These are phyloP conservation scores for Thamnaconus septentrionalis DNA, from an alignment of 2,113 vertebrate genomes.

Conservation along the genomic window DNA sequence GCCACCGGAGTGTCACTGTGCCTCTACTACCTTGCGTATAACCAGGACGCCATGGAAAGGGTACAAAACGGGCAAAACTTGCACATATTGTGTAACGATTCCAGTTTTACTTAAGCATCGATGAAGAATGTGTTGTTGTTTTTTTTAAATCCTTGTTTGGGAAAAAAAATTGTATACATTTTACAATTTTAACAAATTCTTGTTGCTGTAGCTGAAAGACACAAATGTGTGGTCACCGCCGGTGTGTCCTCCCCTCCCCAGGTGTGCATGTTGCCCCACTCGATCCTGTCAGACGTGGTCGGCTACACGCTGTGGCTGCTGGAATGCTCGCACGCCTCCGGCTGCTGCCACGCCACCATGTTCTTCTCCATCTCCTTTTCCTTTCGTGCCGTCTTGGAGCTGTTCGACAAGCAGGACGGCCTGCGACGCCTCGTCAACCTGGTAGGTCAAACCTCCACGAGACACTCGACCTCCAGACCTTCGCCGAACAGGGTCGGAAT, in stretches of 20 bases:
- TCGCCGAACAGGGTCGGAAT: no score
- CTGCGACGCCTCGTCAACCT: conserved; percentile 95
- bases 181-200: not conserved
- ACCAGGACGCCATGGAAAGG: conserved; percentile 99
- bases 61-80: conserved; percentile 65
- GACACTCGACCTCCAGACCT: no score
- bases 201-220: not conserved
- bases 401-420: conserved; percentile 96
- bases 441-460: conserved; percentile 57
- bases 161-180: no score
- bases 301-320: conserved; percentile 97
- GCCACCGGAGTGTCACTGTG: conserved; percentile 98
- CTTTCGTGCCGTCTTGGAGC: conserved; percentile 94
- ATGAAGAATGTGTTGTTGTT: no score
- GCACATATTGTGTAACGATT: not conserved
- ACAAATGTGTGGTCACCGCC: conserved; percentile 26
- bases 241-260: conserved; percentile 18
- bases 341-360: conserved; percentile 99
- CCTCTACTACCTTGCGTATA: conserved; percentile 97
- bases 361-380: conserved; percentile 99
- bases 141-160: no score
- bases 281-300: conserved; percentile 92
- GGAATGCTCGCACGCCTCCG: conserved; percentile 98
- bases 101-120: no score
- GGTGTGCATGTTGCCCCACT: conserved; percentile 88